Percentiles rank a stretch among this genome's conserved stretches.
These are phyloP conservation scores for Chelonia mydas DNA, from an alignment of 2,797 vertebrate species.

Conservation along the genomic window DNA sequence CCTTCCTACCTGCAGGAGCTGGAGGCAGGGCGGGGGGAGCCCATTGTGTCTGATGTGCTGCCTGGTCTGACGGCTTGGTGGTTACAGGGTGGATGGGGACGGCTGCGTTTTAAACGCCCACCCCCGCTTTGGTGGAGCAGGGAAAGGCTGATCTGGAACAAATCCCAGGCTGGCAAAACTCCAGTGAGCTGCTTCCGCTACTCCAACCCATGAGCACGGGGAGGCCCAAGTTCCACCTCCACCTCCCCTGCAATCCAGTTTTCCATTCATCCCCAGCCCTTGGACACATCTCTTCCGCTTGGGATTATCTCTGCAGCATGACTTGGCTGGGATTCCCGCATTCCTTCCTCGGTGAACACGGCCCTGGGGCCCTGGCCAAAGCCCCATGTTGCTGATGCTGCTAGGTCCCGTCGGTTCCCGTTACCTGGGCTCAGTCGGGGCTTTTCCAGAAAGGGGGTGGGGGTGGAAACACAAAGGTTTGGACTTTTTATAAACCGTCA, in stretches of 20 bases:
- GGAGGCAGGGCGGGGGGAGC: not conserved
- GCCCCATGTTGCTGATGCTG: not conserved
- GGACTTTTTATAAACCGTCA: no score
- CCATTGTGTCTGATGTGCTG: not conserved
- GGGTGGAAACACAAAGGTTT: not conserved
- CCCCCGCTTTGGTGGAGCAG: accelerated
- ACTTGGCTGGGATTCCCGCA: not conserved
- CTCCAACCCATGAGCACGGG: not conserved
- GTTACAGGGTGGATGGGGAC: not conserved
- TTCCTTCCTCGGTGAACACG: slow-evolving; percentile 48
- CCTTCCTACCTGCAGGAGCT: not conserved
- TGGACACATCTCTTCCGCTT: slow-evolving; percentile 56
- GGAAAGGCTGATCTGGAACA: not conserved
- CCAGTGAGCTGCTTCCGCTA: accelerated
- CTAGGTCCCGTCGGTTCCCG: accelerated
- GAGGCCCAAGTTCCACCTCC: accelerated
- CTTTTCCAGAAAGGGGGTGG: accelerated
- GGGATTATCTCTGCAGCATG: slow-evolving; percentile 19
- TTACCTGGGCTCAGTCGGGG: not conserved
- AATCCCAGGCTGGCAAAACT: not conserved
- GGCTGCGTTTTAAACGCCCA: not conserved
- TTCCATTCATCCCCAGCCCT: not conserved
- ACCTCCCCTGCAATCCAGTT: not conserved
- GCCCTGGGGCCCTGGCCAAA: not conserved
- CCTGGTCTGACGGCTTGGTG: not conserved